Evolutionary conservation across 2,113 vertebrate species (phyloP), one percentile per base, ranked within the genome.

Genomic region (Morone saxatilis): DNA sequence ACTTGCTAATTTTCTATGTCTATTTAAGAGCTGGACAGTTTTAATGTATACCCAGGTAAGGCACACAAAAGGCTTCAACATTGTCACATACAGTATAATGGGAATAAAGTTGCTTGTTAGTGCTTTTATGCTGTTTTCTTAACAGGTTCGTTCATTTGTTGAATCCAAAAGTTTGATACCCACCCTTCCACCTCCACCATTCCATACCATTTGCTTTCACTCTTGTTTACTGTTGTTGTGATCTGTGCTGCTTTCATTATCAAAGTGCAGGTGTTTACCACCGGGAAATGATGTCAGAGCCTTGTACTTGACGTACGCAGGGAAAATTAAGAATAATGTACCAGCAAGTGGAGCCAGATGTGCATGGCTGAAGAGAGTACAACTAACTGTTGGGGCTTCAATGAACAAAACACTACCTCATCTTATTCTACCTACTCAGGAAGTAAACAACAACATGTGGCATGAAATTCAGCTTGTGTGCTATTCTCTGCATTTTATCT

Each of bases 241-340:
- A 84, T 80, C 71, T 68, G 60, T 56, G 38, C 16, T 71, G 36
- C 60, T 67, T 68, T 63, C 16, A 13, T 69, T 31, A 62, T 69
- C 65, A 54, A 72, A 85, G 73, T 76, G 71, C 75, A 68, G 45
- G 67, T 86, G 77, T 77, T 85, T 74, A 71, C 72, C 36, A 25
- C 47, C 0, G 17, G 66, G 71, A 81, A 68, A 86, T 81, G 38
- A 83, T 62, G 57, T 71, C 67, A 83, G 73, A 1, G 76, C 43
- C 22, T 31, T 31, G 31, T 31, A 68, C 73, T 19, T 84, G 62
- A 80, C 40, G 22, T 76, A 51, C 4, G 45, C 43, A 57, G 60
- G 0, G 63, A 78, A 90, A 74, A 62, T 72, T 51, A 57, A 62
- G 43, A 75, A 40, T 71, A 84, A 89, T 68, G 20, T 36, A 25